Evolutionary conservation across 35 echinoderm and acorn worm genomes (phyloP).

Genomic region (Strongylocentrotus purpuratus): DNA sequence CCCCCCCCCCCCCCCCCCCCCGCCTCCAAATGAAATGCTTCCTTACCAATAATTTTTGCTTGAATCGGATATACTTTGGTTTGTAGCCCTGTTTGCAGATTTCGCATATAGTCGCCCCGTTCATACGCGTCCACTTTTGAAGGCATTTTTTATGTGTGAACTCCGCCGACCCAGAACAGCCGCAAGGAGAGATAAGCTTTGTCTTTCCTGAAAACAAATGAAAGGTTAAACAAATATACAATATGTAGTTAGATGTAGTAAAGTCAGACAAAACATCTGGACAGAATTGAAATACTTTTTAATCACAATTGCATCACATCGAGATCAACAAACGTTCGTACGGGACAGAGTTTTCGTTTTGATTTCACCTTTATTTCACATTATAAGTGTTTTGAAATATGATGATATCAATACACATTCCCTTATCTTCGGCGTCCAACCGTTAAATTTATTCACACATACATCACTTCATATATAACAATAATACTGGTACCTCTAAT

Average conservation of each 20-base stretch:
- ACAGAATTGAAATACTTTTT: not conserved
- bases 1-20: no score
- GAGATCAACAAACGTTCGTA: no score
- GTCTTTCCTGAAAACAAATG: slow-evolving; percentile 20
- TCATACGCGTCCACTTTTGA: slow-evolving; percentile 44
- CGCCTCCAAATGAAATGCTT: no score
- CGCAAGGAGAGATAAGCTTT: slow-evolving; percentile 52
- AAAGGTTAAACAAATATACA: not conserved
- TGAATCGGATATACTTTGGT: slow-evolving; percentile 40
- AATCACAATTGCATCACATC: not conserved
- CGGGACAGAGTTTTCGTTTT: no score
- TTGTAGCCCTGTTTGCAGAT: slow-evolving; percentile 55
- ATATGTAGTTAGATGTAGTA: not conserved
- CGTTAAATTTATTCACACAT: no score
- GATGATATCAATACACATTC: no score
- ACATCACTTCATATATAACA: no score
- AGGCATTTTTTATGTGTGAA: slow-evolving; percentile 47
- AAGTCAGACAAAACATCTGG: not conserved
- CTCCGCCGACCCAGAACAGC: slow-evolving; percentile 50
- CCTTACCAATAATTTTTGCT: slow-evolving; percentile 29
- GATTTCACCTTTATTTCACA: no score
- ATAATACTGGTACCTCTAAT: no score
- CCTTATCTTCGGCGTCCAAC: no score
- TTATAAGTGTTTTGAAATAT: no score
- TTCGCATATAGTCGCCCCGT: slow-evolving; percentile 50